Evolutionary conservation across 2,113 vertebrate genomes (phyloP).

Genomic region (Seriola quinqueradiata): DNA sequence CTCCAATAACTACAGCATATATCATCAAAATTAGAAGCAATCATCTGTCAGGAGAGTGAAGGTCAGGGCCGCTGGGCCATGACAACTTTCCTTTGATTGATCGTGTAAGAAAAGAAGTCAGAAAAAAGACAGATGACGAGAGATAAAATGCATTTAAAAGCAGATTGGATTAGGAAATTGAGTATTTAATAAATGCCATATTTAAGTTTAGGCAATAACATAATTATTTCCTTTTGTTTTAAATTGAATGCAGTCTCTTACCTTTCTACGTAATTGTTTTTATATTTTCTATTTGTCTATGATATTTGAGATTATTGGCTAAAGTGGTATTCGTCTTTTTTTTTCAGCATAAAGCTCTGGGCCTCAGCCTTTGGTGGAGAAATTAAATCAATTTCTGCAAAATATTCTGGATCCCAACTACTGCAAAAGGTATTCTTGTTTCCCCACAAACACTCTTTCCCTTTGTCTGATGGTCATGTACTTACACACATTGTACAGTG

Average conservation of each 20-base stretch:
- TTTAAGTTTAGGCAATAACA: background rate
- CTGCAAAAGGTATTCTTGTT: slow-evolving; percentile 93
- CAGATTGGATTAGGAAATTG: slow-evolving; percentile 1
- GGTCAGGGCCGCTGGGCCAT: slow-evolving; percentile 21
- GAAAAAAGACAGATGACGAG: slow-evolving; percentile 3
- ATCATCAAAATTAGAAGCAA: slow-evolving; percentile 33
- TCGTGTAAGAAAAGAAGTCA: background rate
- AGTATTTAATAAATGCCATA: background rate
- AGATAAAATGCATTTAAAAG: slow-evolving; percentile 29
- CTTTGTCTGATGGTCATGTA: slow-evolving; percentile 56
- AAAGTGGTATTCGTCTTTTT: slow-evolving; percentile 9
- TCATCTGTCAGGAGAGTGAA: slow-evolving; percentile 37
- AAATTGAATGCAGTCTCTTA: background rate
- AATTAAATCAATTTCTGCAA: slow-evolving; percentile 98
- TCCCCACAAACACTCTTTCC: background rate
- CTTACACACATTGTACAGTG: slow-evolving; percentile 43
- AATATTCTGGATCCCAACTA: slow-evolving; percentile 97
- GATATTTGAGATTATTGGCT: background rate
- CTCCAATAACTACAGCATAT: slow-evolving; percentile 21
- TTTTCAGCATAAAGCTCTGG: slow-evolving; percentile 95
- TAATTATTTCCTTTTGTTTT: background rate
- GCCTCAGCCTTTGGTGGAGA: slow-evolving; percentile 98
- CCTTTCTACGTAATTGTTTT: background rate
- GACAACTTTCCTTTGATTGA: slow-evolving; percentile 22
- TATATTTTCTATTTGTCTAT: background rate